Evolutionary conservation across 2,113 vertebrate species (phyloP).

Genomic region (Symphodus melops): DNA sequence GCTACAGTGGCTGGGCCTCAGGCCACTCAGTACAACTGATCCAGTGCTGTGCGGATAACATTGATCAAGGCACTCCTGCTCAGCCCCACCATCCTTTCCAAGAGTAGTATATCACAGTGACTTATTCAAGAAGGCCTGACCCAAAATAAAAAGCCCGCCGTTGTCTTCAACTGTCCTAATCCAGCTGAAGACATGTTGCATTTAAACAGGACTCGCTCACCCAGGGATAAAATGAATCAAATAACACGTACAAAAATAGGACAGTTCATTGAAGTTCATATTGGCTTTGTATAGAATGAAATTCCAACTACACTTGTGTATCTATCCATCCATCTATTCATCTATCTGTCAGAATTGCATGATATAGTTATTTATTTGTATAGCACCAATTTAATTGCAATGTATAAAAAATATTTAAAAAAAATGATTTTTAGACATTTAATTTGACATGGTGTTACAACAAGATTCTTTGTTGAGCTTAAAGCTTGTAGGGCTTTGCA

Average conservation of each 20-base stretch:
- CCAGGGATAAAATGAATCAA: slow-evolving; percentile 51
- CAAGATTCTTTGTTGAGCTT: no score
- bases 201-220: slow-evolving; percentile 47
- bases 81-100: slow-evolving; percentile 33
- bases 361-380: no score
- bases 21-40: slow-evolving; percentile 57
- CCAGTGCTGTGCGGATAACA: slow-evolving; percentile 55
- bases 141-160: slow-evolving; percentile 30
- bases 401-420: no score
- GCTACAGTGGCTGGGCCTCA: slow-evolving; percentile 59
- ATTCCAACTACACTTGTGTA: background rate
- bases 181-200: slow-evolving; percentile 32
- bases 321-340: background rate
- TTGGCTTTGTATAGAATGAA: slow-evolving; percentile 18
- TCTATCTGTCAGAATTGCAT: no score
- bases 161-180: slow-evolving; percentile 31
- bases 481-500: no score
- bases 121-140: slow-evolving; percentile 63
- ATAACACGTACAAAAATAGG: slow-evolving; percentile 43
- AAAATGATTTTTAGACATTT: no score
- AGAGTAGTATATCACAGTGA: slow-evolving; percentile 49
- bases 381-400: no score
- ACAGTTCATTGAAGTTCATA: slow-evolving; percentile 26
- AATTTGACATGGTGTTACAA: no score
- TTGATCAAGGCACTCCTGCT: slow-evolving; percentile 63